Conservation (phyloP, 1,140 invertebrate genomes). For the Heliconius hewitsoni region DNA sequence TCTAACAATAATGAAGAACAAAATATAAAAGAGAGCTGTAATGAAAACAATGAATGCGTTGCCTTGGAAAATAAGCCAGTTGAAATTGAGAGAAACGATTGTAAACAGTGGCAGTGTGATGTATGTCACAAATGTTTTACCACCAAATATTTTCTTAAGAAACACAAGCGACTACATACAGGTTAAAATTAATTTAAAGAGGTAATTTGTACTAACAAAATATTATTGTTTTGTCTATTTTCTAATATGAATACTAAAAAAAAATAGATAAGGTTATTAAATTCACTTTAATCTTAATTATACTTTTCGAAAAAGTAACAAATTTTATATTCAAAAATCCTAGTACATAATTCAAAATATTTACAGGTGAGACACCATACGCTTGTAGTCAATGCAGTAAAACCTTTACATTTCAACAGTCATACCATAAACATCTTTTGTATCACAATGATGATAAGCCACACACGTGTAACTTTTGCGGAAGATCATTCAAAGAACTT, state of each 20-base stretch:
- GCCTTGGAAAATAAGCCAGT: slow-evolving; percentile 46
- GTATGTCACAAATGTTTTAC: slow-evolving; percentile 92
- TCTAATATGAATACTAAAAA: neutral
- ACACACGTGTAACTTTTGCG: slow-evolving; percentile 89
- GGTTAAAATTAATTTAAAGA: slow-evolving; percentile 76
- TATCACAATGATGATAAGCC: slow-evolving; percentile 94
- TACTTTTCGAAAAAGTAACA: neutral
- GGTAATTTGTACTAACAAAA: slow-evolving; percentile 68
- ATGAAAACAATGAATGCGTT: slow-evolving; percentile 34
- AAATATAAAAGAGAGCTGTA: slow-evolving; percentile 35
- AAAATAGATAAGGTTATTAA: neutral
- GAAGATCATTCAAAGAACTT: slow-evolving; percentile 92
- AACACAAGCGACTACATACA: slow-evolving; percentile 92
- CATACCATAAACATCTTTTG: slow-evolving; percentile 93
- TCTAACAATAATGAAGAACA: slow-evolving; percentile 41
- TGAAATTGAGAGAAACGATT: slow-evolving; percentile 58
- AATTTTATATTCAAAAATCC: neutral
- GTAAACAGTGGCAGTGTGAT: slow-evolving; percentile 89
- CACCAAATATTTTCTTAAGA: slow-evolving; percentile 94
- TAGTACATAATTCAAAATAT: neutral
- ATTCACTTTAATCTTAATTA: neutral
- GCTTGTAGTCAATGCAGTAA: slow-evolving; percentile 92
- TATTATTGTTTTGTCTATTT: slow-evolving; percentile 3
- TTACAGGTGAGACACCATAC: slow-evolving; percentile 92
- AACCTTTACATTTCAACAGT: slow-evolving; percentile 95